phyloP scores from a whole-genome alignment of 2,888 invertebrate genomes.

The Agrotis puta region DNA sequence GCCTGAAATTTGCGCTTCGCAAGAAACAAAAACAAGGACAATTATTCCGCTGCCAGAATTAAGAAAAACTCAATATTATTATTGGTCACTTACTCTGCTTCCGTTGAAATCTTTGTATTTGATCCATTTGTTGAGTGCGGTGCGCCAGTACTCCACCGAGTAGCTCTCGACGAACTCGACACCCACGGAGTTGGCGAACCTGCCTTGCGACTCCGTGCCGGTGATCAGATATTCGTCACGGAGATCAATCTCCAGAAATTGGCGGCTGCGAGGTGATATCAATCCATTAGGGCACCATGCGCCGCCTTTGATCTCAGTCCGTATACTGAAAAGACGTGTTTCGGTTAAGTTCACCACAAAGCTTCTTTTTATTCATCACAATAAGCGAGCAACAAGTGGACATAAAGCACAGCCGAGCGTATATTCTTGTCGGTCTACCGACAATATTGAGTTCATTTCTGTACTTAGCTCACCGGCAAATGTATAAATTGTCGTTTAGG shows the following conservation, averaged over 20 bases:
- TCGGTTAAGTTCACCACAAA: constrained; percentile 43
- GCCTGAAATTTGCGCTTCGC: constrained; percentile 20
- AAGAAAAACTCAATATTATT: constrained; percentile 32
- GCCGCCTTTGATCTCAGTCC: constrained; percentile 96
- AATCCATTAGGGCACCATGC: constrained; percentile 98
- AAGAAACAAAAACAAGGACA: constrained; percentile 29
- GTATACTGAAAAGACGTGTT: constrained; percentile 91
- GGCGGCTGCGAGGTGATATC: constrained; percentile 94
- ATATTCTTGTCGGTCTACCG: constrained; percentile 61
- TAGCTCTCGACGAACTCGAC: constrained; percentile 97
- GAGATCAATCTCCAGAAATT: constrained; percentile 96
- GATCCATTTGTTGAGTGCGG: constrained; percentile 93
- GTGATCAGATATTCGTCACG: constrained; percentile 94
- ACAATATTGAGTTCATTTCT: constrained; percentile 63
- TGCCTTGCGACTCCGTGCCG: constrained; percentile 96
- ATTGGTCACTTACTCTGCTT: constrained; percentile 92
- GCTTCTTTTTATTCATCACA: constrained; percentile 56
- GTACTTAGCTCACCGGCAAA: constrained; percentile 60
- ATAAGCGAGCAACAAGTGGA: constrained; percentile 58
- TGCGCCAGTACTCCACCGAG: constrained; percentile 95
- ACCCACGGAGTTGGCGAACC: constrained; percentile 97
- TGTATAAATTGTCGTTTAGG: constrained; percentile 67
- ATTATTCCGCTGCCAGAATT: constrained; percentile 16
- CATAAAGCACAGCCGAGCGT: constrained; percentile 53
- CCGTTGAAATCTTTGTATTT: constrained; percentile 95